Evolutionary conservation across 1,140 invertebrate species (phyloP), one percentile per base, ranked within the genome.

Genomic region (Bicyclus anynana): DNA sequence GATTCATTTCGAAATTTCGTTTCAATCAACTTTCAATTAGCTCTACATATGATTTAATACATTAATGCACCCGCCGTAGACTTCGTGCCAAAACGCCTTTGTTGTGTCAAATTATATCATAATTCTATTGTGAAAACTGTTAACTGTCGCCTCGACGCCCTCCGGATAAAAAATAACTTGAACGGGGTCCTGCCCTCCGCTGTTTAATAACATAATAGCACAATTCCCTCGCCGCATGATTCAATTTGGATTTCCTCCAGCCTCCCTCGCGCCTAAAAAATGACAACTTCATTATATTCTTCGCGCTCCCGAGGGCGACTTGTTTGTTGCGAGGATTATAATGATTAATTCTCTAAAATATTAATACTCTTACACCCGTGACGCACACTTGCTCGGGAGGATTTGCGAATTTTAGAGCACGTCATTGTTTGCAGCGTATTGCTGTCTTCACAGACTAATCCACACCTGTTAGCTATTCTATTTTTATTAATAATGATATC

Each of bases 171-270:
- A 84, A 83, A 80, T 77, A 77, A 72, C 68, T 72, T 44, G 62
- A 69, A 65, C 83, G 72, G 87, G 89, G 86, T 88, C 84, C 74
- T 81, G 87, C 85, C 88, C 87, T 87, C 81, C 75, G 74, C 81
- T 89, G 81, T 89, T 90, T 90, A 90, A 90, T 90, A 90, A 90
- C 89, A 90, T 90, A 90, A 90, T 90, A 90, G 89, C 86, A 88
- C 87, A 90, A 90, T 90, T 89, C 89, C 87, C 89, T 86, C 81
- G 89, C 87, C 89, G 84, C 87, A 89, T 90, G 89, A 90, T 90
- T 90, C 89, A 90, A 90, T 90, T 90, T 89, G 86, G 89, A 90
- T 89, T 90, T 89, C 80, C 84, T 89, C 82, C 84, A 86, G 77
- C 80, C 80, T 88, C 84, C 84, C 80, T 70, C 62, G 74, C 72